Evolutionary conservation across 37 sponge, comb jelly and placozoan genomes (phyloP).

Genomic region (Crambe crambe): DNA sequence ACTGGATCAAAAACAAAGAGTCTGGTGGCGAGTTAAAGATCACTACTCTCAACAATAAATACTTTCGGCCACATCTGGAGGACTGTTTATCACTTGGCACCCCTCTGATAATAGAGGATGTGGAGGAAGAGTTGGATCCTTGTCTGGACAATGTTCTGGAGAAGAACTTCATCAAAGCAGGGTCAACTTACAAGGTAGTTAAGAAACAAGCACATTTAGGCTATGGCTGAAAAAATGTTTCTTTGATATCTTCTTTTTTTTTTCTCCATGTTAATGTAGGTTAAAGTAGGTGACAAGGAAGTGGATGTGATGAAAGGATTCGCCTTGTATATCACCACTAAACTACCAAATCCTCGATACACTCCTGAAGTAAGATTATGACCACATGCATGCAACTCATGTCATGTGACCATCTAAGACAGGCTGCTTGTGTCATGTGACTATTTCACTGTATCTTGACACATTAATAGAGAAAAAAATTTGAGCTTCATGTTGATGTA

Average conservation of each 20-base stretch:
- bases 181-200: conserved; percentile 75
- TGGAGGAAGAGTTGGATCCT: conserved; percentile 97
- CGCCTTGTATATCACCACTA: conserved; percentile 97
- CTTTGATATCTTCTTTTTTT: no score
- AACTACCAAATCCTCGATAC: conserved; percentile 96
- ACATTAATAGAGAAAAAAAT: not conserved
- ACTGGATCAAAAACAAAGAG: conserved; percentile 97
- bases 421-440: not conserved
- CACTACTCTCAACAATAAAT: conserved; percentile 97
- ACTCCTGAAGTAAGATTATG: conserved; percentile 87
- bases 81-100: conserved; percentile 95
- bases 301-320: conserved; percentile 99
- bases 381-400: not conserved
- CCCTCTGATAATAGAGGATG: conserved; percentile 95
- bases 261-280: no score
- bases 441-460: not conserved
- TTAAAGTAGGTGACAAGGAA: conserved; percentile 99
- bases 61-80: conserved; percentile 94
- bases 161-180: conserved; percentile 99
- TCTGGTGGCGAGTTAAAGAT: conserved; percentile 51
- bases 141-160: conserved; percentile 98
- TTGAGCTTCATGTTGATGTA: no score
- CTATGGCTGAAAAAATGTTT: not conserved
- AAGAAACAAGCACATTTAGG: not conserved
- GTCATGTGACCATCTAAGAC: not conserved